These are phyloP conservation scores for Spodoptera exigua DNA, from an alignment of 2,888 invertebrate species.

Conservation along the genomic window DNA sequence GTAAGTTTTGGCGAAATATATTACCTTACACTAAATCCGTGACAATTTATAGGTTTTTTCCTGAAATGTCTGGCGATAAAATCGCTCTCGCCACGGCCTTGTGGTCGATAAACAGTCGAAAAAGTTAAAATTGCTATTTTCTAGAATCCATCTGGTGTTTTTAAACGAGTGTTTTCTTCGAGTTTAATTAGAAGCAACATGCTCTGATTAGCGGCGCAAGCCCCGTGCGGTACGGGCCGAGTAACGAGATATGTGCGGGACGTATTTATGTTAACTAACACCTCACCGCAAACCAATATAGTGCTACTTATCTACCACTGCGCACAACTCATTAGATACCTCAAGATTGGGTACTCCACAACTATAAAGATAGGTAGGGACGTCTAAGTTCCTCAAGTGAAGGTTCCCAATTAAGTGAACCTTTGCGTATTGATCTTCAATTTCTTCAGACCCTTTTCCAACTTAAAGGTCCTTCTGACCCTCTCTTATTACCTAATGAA, in stretches of 20 bases:
- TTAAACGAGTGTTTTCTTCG: slow-evolving; percentile 26
- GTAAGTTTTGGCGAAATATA: slow-evolving; percentile 9
- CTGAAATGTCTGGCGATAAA: no score
- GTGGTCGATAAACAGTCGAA: neutral
- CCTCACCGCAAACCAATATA: slow-evolving; percentile 44
- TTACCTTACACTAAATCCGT: neutral
- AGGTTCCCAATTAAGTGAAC: neutral
- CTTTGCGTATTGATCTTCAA: no score
- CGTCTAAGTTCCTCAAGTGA: neutral
- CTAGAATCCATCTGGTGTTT: neutral
- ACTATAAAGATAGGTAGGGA: neutral
- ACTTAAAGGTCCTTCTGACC: neutral
- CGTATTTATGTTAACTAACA: slow-evolving; percentile 33
- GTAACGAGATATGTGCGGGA: slow-evolving; percentile 52
- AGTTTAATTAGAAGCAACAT: slow-evolving; percentile 46
- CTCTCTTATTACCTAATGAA: slow-evolving; percentile 8
- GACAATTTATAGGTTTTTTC: no score
- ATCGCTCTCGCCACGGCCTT: no score
- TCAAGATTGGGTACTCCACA: slow-evolving; percentile 4
- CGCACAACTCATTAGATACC: slow-evolving; percentile 9
- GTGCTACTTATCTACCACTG: slow-evolving; percentile 16
- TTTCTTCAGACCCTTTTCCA: no score
- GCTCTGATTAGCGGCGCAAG: slow-evolving; percentile 52
- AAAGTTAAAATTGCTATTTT: slow-evolving; percentile 4
- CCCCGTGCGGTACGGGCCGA: slow-evolving; percentile 36